phyloP scores from a whole-genome alignment of 1,140 invertebrate genomes.

The Lepidurus couesii region DNA sequence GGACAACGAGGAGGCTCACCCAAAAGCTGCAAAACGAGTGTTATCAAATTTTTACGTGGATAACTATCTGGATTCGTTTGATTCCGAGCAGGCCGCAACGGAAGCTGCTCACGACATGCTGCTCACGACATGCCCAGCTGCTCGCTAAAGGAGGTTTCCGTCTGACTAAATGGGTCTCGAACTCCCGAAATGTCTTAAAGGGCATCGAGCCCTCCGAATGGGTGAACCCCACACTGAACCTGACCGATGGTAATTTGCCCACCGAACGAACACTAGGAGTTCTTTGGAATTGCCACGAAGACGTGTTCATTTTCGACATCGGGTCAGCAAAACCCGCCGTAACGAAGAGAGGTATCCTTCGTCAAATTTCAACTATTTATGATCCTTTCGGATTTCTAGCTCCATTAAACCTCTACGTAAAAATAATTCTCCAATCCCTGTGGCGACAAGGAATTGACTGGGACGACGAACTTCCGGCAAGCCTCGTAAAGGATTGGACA shows the following conservation, averaged over 20 bases:
- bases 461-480: not conserved
- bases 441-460: not conserved
- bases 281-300: conserved; percentile 23
- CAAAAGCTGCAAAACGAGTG: conserved; percentile 30
- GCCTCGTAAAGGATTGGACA: not conserved
- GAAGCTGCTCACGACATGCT: not conserved
- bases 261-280: conserved; percentile 25
- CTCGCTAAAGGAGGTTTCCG: conserved; percentile 8
- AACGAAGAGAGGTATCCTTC: not conserved
- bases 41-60: conserved; percentile 42
- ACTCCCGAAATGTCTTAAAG: not conserved
- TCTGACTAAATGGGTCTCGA: conserved; percentile 24
- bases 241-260: not conserved
- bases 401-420: not conserved
- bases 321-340: too few species aligned
- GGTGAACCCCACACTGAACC: not conserved
- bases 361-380: not conserved
- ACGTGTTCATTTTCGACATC: not conserved
- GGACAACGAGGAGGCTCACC: conserved; percentile 30
- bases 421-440: conserved; percentile 7
- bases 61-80: conserved; percentile 44
- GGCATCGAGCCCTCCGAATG: not conserved
- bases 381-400: conserved; percentile 18
- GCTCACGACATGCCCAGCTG: not conserved
- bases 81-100: conserved; percentile 29